phyloP scores from a whole-genome alignment of 1,140 invertebrate genomes.

The Drosophila hydei region DNA sequence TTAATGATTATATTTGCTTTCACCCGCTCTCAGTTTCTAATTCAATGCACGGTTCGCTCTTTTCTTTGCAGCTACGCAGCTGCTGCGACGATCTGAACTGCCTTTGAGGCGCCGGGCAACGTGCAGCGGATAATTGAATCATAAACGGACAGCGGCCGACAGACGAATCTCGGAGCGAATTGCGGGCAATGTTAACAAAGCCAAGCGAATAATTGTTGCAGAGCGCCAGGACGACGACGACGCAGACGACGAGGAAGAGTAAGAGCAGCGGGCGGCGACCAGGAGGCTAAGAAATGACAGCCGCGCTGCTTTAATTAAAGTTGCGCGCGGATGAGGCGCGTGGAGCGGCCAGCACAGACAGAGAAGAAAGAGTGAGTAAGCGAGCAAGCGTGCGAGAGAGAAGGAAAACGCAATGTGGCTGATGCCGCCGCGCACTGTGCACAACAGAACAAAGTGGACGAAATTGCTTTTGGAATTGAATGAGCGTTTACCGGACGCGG shows the following conservation, averaged over 20 bases:
- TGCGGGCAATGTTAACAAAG: slow-evolving; percentile 67
- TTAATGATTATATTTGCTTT: slow-evolving; percentile 79
- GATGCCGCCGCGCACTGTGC: slow-evolving; percentile 73
- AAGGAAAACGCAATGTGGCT: slow-evolving; percentile 73
- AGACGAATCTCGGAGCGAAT: slow-evolving; percentile 32
- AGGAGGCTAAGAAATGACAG: slow-evolving; percentile 76
- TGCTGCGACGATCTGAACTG: slow-evolving; percentile 70
- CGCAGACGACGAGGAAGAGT: neutral
- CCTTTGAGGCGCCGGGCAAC: slow-evolving; percentile 59
- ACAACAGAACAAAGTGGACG: slow-evolving; percentile 80
- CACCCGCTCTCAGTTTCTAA: slow-evolving; percentile 53
- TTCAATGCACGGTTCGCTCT: slow-evolving; percentile 20
- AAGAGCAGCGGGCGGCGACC: neutral
- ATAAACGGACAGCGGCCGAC: slow-evolving; percentile 55
- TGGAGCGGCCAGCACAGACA: slow-evolving; percentile 35
- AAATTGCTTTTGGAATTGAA: slow-evolving; percentile 74
- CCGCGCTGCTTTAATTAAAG: slow-evolving; percentile 77
- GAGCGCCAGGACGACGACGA: slow-evolving; percentile 25
- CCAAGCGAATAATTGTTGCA: slow-evolving; percentile 77
- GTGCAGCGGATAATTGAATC: slow-evolving; percentile 77
- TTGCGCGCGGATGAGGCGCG: slow-evolving; percentile 54
- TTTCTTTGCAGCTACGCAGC: slow-evolving; percentile 49
- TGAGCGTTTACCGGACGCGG: slow-evolving; percentile 30
- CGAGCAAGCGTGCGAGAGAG: neutral
- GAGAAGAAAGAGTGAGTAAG: slow-evolving; percentile 17